Conservation (phyloP, 2,888 invertebrate species). For the Cerastis rubricosa region DNA sequence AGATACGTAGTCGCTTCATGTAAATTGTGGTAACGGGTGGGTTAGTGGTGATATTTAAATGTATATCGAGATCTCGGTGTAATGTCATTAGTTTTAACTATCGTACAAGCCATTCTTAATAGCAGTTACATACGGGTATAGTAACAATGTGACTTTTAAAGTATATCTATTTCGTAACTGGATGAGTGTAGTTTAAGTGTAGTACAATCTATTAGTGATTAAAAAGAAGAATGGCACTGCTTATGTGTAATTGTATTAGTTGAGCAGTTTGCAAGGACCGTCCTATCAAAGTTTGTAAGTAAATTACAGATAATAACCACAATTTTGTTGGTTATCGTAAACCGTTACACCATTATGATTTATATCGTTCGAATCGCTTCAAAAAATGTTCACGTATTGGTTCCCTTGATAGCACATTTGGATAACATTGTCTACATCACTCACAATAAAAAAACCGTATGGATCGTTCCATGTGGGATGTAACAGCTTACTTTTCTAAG, state of each 20-base stretch:
- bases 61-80: neutral
- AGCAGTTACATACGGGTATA: neutral
- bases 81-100: neutral
- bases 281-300: neutral
- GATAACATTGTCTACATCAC: neutral
- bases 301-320: neutral
- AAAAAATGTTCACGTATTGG: neutral
- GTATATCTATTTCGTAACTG: neutral
- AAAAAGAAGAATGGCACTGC: neutral
- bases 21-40: too few species aligned
- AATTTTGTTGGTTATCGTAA: conserved; percentile 4
- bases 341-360: conserved; percentile 1
- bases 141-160: neutral
- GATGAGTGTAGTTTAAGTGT: neutral
- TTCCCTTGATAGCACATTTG: neutral
- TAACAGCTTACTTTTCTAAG: neutral
- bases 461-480: neutral
- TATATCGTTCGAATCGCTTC: neutral
- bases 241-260: neutral
- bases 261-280: neutral
- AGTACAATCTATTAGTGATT: neutral
- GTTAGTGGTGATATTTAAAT: neutral
- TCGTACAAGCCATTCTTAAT: too few species aligned
- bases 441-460: neutral
- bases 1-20: neutral